Evolutionary conservation across 2,797 vertebrate species (phyloP), one percentile per base, ranked within the genome.

Genomic region (Phataginus tricuspis): DNA sequence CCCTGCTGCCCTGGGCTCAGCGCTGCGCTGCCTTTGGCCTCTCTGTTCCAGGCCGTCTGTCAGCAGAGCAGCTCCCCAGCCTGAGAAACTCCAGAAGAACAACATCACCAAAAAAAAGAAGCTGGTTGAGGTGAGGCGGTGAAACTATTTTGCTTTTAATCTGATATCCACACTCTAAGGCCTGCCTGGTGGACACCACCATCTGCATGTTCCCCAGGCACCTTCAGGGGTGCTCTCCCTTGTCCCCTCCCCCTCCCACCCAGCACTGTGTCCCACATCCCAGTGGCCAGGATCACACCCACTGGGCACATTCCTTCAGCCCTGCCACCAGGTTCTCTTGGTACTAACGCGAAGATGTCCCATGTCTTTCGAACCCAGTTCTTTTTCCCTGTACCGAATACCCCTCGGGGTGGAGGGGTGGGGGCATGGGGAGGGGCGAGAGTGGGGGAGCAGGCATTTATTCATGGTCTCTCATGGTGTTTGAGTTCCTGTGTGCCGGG

Each of bases 101-200:
- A 99, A 99, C 5, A 96, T 99, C 97, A 99, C 98, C 96, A 99
- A 99, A 98, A 99, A 99, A 98, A 99, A 99, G 99, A 99, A 99
- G 82, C 97, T 98, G 85, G 99, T 99, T 94, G 99, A 99, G 99
- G 99, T 99, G 86, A 98, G 98, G 8, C 77, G 7, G 37, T 96
- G 92, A 5, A 51, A 63, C 5, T 21, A 0, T 53, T 82, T 21
- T 51, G 66, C 57, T 59, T 49, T 74, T 49, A 0, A 53, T 82
- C 87, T 84, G 9, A 9, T 78, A 23, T 10, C 29, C 6, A 2
- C 25, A 0, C 68, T 27, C 51, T 42, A 18, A 92, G n/a, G 16
- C 2, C 59, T 68, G 34, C 79, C 96, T 16, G 8, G 49, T 49
- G 21, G 68, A 84, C 29, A 25, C 49, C 29, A n/a, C 16, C 82